Evolutionary conservation across 2,888 invertebrate genomes (phyloP).

Genomic region (Willowsia nigromaculata): DNA sequence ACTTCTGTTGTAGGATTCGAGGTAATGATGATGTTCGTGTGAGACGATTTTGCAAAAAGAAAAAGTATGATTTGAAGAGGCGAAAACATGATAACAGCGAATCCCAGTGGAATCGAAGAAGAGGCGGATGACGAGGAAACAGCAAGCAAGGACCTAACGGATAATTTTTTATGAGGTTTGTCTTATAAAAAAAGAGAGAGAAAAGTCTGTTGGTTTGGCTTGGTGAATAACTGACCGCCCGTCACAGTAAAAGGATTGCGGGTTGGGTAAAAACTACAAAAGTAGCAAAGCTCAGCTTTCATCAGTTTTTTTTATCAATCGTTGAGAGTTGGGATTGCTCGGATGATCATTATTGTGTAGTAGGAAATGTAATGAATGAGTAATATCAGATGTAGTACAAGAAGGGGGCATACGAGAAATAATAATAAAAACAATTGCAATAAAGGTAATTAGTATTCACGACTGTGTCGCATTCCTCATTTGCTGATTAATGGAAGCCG

Average conservation of each 20-base stretch:
- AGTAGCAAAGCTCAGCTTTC: neutral
- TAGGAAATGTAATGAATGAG: neutral
- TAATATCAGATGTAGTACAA: neutral
- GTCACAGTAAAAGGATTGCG: conserved; percentile 47
- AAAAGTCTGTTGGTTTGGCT: neutral
- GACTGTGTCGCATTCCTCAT: conserved; percentile 51
- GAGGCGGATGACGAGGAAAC: conserved; percentile 32
- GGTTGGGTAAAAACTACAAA: neutral
- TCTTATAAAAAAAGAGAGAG: neutral
- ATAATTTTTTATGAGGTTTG: conserved; percentile 14
- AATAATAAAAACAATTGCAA: conserved; percentile 27
- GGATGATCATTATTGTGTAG: neutral
- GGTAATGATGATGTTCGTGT: no score
- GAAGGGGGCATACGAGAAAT: neutral
- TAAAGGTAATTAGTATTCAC: conserved; percentile 54
- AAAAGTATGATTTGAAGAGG: neutral
- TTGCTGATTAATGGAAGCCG: neutral
- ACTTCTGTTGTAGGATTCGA: neutral
- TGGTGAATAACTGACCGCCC: conserved; percentile 38
- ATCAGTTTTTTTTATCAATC: neutral
- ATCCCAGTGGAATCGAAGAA: neutral
- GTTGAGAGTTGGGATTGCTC: neutral
- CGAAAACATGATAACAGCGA: neutral
- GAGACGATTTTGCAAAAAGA: no score
- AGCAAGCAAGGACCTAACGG: conserved; percentile 29